These are phyloP conservation scores for Reticulitermes speratus DNA, from an alignment of 1,140 invertebrate species.

Conservation along the genomic window DNA sequence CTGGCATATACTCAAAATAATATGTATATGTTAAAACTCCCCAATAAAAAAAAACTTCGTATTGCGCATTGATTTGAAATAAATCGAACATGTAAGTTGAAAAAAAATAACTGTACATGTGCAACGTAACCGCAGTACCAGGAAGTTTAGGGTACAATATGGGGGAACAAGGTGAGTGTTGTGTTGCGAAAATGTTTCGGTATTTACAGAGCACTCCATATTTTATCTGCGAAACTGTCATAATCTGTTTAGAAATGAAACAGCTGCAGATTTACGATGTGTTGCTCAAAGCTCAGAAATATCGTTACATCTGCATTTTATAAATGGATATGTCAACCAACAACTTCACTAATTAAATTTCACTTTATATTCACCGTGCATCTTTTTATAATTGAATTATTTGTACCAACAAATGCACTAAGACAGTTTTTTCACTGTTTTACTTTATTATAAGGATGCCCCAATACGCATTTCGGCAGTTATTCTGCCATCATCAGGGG, in stretches of 20 bases:
- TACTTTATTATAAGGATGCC: too few relatives aligned
- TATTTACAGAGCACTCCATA: not conserved
- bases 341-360: too few relatives aligned
- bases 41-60: not conserved
- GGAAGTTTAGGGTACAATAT: not conserved
- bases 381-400: too few relatives aligned
- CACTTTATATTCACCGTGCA: too few relatives aligned
- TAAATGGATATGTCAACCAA: too few relatives aligned
- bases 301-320: not conserved
- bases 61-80: not conserved
- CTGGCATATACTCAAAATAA: too few relatives aligned
- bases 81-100: not conserved
- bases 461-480: too few relatives aligned
- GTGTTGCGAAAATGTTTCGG: not conserved
- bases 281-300: not conserved
- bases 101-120: not conserved
- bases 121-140: not conserved
- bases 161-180: not conserved
- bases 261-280: not conserved
- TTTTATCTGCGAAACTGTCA: not conserved
- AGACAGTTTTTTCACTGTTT: too few relatives aligned
- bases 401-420: too few relatives aligned
- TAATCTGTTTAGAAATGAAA: not conserved
- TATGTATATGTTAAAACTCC: too few relatives aligned
- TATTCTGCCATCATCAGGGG: too few relatives aligned